A percentile compares a stretch with the other conserved stretches of the same genome.
phyloP scores from a whole-genome alignment of 2,888 invertebrate species.

The Xestia sexstrigata region DNA sequence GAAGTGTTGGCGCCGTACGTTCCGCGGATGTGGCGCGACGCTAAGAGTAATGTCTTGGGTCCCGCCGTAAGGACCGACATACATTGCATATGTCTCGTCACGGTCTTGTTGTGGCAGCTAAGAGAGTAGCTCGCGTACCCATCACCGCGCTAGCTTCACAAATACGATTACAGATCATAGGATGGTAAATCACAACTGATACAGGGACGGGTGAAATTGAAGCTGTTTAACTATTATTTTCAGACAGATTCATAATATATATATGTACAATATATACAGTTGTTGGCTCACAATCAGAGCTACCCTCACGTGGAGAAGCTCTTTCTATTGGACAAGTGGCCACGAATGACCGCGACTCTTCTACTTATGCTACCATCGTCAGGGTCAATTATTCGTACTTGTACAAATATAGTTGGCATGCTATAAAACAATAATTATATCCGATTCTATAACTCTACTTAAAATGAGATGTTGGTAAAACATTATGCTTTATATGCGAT shows the following conservation, averaged over 20 bases:
- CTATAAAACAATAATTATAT: conserved; percentile 48
- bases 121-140: background rate
- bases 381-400: conserved; percentile 6
- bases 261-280: conserved; percentile 54
- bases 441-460: conserved; percentile 59
- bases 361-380: background rate
- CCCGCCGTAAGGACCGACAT: background rate
- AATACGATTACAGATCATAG: background rate
- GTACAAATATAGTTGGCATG: conserved; percentile 25
- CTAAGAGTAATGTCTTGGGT: conserved; percentile 5
- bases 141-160: background rate
- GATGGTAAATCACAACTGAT: conserved; percentile 20
- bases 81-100: background rate
- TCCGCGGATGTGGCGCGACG: too few relatives aligned
- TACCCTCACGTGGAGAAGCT: conserved; percentile 13
- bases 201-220: conserved; percentile 43
- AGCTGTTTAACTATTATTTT: conserved; percentile 22
- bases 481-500: conserved; percentile 54
- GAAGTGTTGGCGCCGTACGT: too few relatives aligned
- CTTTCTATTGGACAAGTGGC: background rate
- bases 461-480: conserved; percentile 64
- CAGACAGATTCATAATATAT: conserved; percentile 36
- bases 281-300: conserved; percentile 21
- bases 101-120: background rate
- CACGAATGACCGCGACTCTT: background rate